Evolutionary conservation across 1,140 invertebrate species (phyloP).

Genomic region (Drosophila sp.): DNA sequence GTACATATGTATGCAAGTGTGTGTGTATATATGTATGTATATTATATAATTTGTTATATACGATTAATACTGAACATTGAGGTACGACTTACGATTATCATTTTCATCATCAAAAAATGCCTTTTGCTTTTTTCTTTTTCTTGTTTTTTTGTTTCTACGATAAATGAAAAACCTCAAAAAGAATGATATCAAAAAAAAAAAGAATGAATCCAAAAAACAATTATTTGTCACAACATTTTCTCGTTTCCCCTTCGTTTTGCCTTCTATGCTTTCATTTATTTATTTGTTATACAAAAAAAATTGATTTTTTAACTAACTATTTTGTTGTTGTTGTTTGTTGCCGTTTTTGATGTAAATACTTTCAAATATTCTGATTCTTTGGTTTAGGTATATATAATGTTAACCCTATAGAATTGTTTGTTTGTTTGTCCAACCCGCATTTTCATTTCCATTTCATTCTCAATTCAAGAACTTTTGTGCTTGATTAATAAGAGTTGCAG

Average conservation of each 20-base stretch:
- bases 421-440: constrained; percentile 52
- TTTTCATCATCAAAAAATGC: constrained; percentile 56
- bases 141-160: constrained; percentile 52
- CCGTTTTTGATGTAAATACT: constrained; percentile 42
- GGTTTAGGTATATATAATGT: constrained; percentile 70
- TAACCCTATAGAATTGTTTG: constrained; percentile 70
- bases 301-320: constrained; percentile 70
- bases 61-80: constrained; percentile 72
- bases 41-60: constrained; percentile 47
- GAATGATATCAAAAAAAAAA: constrained; percentile 35
- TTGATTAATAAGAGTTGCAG: constrained; percentile 38
- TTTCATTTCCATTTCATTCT: constrained; percentile 39
- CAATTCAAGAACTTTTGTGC: constrained; percentile 63
- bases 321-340: constrained; percentile 43
- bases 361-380: constrained; percentile 40
- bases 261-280: constrained; percentile 17
- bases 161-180: constrained; percentile 39
- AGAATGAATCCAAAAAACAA: constrained; percentile 51
- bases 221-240: constrained; percentile 79
- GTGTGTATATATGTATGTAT: constrained; percentile 29
- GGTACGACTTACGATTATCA: constrained; percentile 81
- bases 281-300: constrained; percentile 29
- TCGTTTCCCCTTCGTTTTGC: neutral
- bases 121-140: constrained; percentile 57
- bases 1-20: constrained; percentile 15